Base-by-base conservation (phyloP, 2,888 invertebrate species). In the Nemotelus nigrinus region DNA sequence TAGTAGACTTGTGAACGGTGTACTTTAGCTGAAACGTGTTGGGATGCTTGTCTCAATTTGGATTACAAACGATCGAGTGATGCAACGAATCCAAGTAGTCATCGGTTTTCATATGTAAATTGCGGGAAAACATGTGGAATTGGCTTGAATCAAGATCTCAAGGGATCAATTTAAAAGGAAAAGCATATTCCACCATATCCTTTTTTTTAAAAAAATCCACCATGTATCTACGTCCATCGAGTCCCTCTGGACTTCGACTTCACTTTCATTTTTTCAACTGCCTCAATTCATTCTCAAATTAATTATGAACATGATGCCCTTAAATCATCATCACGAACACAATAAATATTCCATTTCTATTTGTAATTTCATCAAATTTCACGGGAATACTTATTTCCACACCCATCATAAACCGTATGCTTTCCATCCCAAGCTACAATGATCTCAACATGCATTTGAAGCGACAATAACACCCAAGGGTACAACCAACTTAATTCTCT, bases 361-460 rank as follows among this genome's bases (percentile, higher is more conserved):
- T 39, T 4, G 8, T 63, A 63, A 39, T 63, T 7, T 4, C 63
- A 63, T 63, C 63, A 63, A 43, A 43, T 39, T 39, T 63, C 43
- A 39, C 10, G n/a, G 10, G 7, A 10, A 63, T 41, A 7, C 63
- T 63, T 63, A 63, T 65, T 68, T 68, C 41, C 68, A 68, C 68
- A 68, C 68, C 68, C 48, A 50, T 68, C 50, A 50, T 1, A 68
- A 68, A 68, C 48, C 68, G 39, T 68, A 68, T 68, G 68, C 41
- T 48, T 50, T 50, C 68, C 3, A 68, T 50, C 53, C 68, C 25
- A 63, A 63, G 41, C 39, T 63, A 43, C 63, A 7, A 53, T 53
- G 53, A 63, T 25, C 25, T 25, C 25, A 25, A 25, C 25, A 25
- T 25, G 25, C 25, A 25, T 63, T 63, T 39, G 63, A 63, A 43